A percentile compares a stretch with the other conserved stretches of the same genome.
Evolutionary conservation across 37 sponge, comb jelly and placozoan species (phyloP).

Genomic region (Theonella swinhoei): DNA sequence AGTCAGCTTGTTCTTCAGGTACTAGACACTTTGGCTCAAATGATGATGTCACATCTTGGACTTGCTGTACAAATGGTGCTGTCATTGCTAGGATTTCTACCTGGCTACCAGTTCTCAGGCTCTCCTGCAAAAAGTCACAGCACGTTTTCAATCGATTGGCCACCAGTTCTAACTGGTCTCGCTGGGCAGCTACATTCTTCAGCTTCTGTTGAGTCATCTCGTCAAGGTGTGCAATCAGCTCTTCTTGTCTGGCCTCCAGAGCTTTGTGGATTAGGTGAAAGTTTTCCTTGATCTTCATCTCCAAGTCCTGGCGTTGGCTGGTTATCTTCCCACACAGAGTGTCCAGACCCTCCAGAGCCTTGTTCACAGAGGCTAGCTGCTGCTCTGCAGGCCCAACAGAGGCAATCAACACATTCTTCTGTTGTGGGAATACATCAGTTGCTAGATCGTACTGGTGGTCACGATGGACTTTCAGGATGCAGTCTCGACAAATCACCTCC

Average conservation of each 20-base stretch:
- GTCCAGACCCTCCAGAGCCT: slow-evolving; percentile 18
- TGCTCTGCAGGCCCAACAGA: slow-evolving; percentile 13
- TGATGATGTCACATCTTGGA: slow-evolving; percentile 7
- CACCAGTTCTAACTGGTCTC: slow-evolving; percentile 15
- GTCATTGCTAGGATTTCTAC: slow-evolving; percentile 36
- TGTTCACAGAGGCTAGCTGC: slow-evolving; percentile 17
- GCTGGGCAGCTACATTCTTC: slow-evolving; percentile 26
- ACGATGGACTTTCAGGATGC: slow-evolving; percentile 19
- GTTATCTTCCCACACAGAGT: neutral
- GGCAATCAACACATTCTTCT: slow-evolving; percentile 12
- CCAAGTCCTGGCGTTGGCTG: slow-evolving; percentile 13
- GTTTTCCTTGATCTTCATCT: neutral
- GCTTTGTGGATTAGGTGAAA: slow-evolving; percentile 16
- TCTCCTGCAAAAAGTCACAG: slow-evolving; percentile 12
- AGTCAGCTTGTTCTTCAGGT: slow-evolving; percentile 4
- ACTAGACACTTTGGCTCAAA: slow-evolving; percentile 3
- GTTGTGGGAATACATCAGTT: slow-evolving; percentile 15
- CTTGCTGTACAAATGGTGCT: slow-evolving; percentile 5
- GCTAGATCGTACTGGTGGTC: slow-evolving; percentile 39
- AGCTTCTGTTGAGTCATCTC: slow-evolving; percentile 27
- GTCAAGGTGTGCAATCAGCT: slow-evolving; percentile 3
- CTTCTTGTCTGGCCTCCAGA: slow-evolving; percentile 25
- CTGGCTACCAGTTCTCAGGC: slow-evolving; percentile 30
- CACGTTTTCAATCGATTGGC: slow-evolving; percentile 27
- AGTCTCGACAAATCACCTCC: slow-evolving; percentile 46